A percentile compares a stretch with the other conserved stretches of the same genome.
Conservation (phyloP, 2,888 invertebrate genomes). For the Leptopilina syphax region DNA sequence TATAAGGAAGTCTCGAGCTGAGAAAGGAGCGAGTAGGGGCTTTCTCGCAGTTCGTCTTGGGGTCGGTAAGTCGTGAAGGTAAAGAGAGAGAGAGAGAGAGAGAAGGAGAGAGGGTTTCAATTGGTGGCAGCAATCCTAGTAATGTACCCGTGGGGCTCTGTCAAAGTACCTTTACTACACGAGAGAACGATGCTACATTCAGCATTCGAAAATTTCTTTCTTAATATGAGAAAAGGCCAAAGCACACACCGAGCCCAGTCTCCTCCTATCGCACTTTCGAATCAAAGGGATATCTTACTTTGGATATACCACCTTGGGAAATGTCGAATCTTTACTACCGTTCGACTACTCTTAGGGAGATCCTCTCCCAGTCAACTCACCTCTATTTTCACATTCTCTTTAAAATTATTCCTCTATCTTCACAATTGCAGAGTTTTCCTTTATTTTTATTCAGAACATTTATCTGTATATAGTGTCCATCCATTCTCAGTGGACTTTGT, state of each 20-base stretch:
- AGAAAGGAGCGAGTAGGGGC: constrained; percentile 45
- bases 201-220: constrained; percentile 45
- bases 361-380: neutral
- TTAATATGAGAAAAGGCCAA: constrained; percentile 36
- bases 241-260: constrained; percentile 31
- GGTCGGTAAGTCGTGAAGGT: constrained; percentile 43
- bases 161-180: constrained; percentile 68
- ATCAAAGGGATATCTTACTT: constrained; percentile 33
- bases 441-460: neutral
- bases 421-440: neutral
- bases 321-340: constrained; percentile 38
- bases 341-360: constrained; percentile 27
- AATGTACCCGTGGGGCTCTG: constrained; percentile 75
- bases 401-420: constrained; percentile 6
- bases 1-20: constrained; percentile 45
- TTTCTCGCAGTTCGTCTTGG: constrained; percentile 48
- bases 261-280: constrained; percentile 2
- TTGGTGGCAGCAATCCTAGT: constrained; percentile 68
- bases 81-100: constrained; percentile 38
- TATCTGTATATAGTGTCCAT: too few relatives aligned
- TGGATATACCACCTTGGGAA: constrained; percentile 35
- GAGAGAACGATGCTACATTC: constrained; percentile 44
- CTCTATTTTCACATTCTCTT: constrained; percentile 22
- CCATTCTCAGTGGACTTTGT: neutral
- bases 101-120: constrained; percentile 47